A percentile compares a stretch with the other conserved stretches of the same genome.
These are phyloP conservation scores for Pseudeuparius sepicola DNA, from an alignment of 2,888 invertebrate genomes.

Conservation along the genomic window DNA sequence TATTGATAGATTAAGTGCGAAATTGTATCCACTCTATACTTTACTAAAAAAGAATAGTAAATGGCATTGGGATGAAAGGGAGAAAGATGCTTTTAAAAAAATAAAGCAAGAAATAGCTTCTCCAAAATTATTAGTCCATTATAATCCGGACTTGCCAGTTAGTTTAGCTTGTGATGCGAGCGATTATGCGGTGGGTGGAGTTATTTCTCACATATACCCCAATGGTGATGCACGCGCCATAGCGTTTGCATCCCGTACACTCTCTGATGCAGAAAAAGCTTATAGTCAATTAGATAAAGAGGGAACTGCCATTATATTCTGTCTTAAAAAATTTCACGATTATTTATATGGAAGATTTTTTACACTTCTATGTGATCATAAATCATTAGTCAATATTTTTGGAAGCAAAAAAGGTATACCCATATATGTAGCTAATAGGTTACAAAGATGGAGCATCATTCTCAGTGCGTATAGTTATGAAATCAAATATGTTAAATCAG, in stretches of 20 bases:
- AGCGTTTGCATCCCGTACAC: conserved; percentile 16
- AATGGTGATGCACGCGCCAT: conserved; percentile 12
- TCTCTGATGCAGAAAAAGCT: conserved; percentile 13
- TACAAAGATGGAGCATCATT: conserved; percentile 3
- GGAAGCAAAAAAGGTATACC: background rate
- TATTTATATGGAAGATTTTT: conserved; percentile 1
- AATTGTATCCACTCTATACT: background rate
- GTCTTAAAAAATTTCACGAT: background rate
- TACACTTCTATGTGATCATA: conserved; percentile 2
- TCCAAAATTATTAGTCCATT: conserved; percentile 21
- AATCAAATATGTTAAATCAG: conserved; percentile 1
- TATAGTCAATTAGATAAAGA: conserved; percentile 6
- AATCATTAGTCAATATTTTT: conserved; percentile 1
- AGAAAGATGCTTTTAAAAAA: conserved; percentile 24
- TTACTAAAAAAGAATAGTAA: conserved; percentile 22
- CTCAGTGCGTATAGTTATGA: background rate
- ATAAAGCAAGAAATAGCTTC: conserved; percentile 21
- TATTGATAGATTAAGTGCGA: conserved; percentile 8
- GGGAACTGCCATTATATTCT: background rate
- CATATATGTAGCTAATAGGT: background rate
- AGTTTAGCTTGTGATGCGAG: conserved; percentile 16
- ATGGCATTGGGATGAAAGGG: conserved; percentile 23
- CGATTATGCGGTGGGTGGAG: conserved; percentile 13
- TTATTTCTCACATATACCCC: conserved; percentile 12
- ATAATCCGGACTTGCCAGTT: conserved; percentile 18